Evolutionary conservation across 2,888 invertebrate genomes (phyloP).

Genomic region (Aphidius colemani): DNA sequence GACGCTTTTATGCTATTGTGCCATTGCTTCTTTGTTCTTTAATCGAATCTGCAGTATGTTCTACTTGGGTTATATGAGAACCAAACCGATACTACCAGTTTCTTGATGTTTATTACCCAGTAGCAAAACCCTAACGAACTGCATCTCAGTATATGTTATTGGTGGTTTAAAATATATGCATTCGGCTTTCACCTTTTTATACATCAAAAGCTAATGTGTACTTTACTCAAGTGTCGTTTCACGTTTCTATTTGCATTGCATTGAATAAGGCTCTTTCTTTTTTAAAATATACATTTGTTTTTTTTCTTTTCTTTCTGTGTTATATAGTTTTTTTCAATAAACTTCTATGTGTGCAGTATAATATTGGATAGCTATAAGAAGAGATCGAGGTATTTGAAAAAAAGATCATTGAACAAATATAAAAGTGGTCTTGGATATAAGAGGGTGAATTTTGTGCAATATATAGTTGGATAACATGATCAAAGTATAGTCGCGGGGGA

Average conservation of each 20-base stretch:
- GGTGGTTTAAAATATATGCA: not conserved
- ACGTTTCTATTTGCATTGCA: too few species aligned
- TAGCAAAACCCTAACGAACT: slow-evolving; percentile 17
- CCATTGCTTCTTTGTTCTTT: too few species aligned
- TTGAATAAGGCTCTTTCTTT: not conserved
- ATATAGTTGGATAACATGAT: slow-evolving; percentile 32
- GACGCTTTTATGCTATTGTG: not conserved
- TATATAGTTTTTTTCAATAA: not conserved
- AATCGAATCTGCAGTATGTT: too few species aligned
- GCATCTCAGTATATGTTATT: not conserved
- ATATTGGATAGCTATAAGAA: slow-evolving; percentile 2
- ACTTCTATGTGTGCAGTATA: slow-evolving; percentile 1
- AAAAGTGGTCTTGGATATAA: slow-evolving; percentile 26
- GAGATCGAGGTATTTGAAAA: not conserved
- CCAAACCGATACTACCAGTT: not conserved
- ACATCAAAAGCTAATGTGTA: slow-evolving; percentile 2
- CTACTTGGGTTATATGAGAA: too few species aligned
- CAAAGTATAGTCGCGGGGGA: slow-evolving; percentile 46
- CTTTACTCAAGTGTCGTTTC: too few species aligned
- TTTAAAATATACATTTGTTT: slow-evolving; percentile 1
- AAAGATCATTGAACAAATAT: slow-evolving; percentile 31
- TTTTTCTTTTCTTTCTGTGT: not conserved
- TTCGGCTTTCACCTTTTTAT: not conserved
- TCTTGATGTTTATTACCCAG: slow-evolving; percentile 16
- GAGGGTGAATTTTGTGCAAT: not conserved